Base-by-base conservation (phyloP, 2,888 invertebrate genomes). In the Carterocephalus palaemon region DNA sequence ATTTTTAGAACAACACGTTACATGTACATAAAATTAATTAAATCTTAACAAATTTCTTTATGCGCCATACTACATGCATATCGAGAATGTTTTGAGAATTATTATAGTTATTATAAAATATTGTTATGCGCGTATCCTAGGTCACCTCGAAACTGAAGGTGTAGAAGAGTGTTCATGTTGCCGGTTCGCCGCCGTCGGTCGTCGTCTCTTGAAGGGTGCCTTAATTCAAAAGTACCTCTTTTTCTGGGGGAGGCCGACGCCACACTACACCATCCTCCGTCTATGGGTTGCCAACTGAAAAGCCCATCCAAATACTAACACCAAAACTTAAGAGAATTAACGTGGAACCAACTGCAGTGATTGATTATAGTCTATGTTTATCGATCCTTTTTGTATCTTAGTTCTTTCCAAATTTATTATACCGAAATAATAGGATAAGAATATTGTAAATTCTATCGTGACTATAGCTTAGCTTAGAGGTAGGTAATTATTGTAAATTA, bases 271-370 rank as follows among this genome's bases (percentile, higher is more conserved):
- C 10, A 19, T 41, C 47, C 32, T 70, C 74, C 78, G 57, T 68
- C 63, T 59, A 50, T 47, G 64, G 63, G 60, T 66, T 74, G 65
- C 78, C 82, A 83, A 82, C 85, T 85, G 85, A 86, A 85, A 86
- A 86, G 85, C 76, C 85, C 86, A 86, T 79, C 70, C 70, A 74
- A 76, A 72, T 70, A 77, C 80, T 85, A 84, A 75, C 78, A 70
- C 59, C 67, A 59, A 69, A 58, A 62, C 67, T 70, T 66, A 46
- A 59, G 50, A 55, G 66, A 47, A 56, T 55, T 52, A 56, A 48
- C 49, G 48, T 56, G 62, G 67, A 66, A 57, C 40, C 46, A 40
- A 55, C 53, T 49, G 54, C 41, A 48, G 43, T 51, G 43, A 49
- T 39, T 48, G 49, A 36, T 9, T 20, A 9, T 17, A n/a, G 1